A percentile compares a stretch with the other conserved stretches of the same genome.
These are phyloP conservation scores for Torymus texanus DNA, from an alignment of 2,888 invertebrate genomes.

Conservation along the genomic window DNA sequence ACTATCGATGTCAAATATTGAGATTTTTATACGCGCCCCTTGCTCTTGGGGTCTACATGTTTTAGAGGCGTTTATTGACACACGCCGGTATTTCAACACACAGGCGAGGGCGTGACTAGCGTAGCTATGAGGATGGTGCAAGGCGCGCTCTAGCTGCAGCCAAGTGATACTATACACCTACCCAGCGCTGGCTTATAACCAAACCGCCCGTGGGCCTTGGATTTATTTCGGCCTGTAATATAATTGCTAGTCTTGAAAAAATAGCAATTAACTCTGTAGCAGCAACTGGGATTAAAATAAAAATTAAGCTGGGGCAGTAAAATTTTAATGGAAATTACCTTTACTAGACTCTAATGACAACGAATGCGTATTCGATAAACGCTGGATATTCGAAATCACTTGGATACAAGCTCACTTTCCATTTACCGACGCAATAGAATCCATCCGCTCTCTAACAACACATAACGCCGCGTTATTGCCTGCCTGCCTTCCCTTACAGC, in stretches of 20 bases:
- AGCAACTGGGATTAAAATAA: too few species aligned
- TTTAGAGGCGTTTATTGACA: constrained; percentile 51
- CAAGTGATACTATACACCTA: constrained; percentile 38
- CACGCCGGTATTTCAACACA: constrained; percentile 43
- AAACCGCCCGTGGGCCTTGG: constrained; percentile 4
- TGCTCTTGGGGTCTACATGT: constrained; percentile 29
- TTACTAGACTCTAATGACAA: background rate
- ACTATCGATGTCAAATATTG: background rate
- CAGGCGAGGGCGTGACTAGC: constrained; percentile 51
- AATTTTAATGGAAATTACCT: too few species aligned
- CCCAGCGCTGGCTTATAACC: constrained; percentile 23
- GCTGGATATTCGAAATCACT: background rate
- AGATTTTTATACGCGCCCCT: constrained; percentile 38
- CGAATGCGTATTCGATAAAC: background rate
- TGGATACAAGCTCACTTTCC: background rate
- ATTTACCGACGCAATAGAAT: background rate
- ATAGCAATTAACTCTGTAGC: too few species aligned
- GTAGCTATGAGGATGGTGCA: constrained; percentile 49
- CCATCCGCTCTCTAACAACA: constrained; percentile 12
- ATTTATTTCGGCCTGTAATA: background rate
- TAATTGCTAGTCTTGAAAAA: background rate
- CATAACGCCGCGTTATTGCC: constrained; percentile 13
- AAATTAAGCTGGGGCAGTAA: too few species aligned
- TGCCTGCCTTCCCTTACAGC: constrained; percentile 6
- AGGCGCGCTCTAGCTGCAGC: constrained; percentile 1